Percentiles rank a stretch among this genome's conserved stretches.
These are phyloP conservation scores for Bradypodion ventrale DNA, from an alignment of 2,797 vertebrate genomes.

Conservation along the genomic window DNA sequence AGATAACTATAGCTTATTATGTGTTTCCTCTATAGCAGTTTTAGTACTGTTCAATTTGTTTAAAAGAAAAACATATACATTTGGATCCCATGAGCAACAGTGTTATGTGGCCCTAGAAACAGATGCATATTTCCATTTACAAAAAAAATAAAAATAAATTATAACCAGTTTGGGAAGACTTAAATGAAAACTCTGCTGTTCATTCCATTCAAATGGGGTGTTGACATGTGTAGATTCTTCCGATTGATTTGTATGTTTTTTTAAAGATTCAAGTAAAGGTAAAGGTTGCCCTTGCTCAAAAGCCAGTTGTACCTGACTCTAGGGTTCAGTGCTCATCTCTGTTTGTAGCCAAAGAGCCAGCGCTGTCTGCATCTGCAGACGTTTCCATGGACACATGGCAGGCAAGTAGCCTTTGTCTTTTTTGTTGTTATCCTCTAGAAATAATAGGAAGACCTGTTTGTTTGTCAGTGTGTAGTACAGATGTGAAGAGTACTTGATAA, in stretches of 20 bases:
- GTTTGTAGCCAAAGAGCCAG: too few relatives aligned
- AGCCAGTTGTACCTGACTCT: too few relatives aligned
- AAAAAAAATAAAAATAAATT: not conserved
- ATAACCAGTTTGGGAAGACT: not conserved
- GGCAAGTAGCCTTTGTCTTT: not conserved
- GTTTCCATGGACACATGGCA: too few relatives aligned
- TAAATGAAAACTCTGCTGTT: not conserved
- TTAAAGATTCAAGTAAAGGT: not conserved
- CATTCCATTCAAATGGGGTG: not conserved
- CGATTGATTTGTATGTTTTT: not conserved
- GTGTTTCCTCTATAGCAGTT: conserved; percentile 1
- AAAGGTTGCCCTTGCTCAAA: too few relatives aligned
- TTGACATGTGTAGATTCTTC: not conserved
- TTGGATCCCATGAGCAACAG: too few relatives aligned
- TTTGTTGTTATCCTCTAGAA: not conserved
- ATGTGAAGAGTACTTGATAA: too few relatives aligned
- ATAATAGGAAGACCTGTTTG: not conserved
- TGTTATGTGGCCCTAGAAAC: not conserved
- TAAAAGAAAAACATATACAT: not conserved
- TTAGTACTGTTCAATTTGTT: not conserved
- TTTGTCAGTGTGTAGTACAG: not conserved
- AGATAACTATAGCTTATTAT: not conserved
- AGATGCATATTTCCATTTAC: not conserved
- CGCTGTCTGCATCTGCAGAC: too few relatives aligned
- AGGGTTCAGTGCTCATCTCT: too few relatives aligned